Evolutionary conservation across 2,113 vertebrate species (phyloP).

Genomic region (Pseudopipra pipra): DNA sequence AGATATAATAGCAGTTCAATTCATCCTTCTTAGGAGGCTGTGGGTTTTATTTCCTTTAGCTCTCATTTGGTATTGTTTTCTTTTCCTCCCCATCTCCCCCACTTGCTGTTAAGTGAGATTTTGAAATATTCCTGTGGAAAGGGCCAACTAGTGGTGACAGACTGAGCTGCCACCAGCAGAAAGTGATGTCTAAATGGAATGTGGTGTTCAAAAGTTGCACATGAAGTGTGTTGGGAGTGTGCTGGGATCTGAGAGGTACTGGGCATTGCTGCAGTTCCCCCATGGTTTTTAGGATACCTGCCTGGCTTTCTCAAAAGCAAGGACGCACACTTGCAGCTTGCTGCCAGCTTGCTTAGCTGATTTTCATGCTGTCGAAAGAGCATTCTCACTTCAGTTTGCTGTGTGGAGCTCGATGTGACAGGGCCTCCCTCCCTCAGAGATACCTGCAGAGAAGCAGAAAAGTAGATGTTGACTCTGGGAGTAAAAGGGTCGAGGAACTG

Average conservation of each 20-base stretch:
- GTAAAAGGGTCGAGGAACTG: neutral
- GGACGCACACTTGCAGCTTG: neutral
- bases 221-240: neutral
- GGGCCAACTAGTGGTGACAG: neutral
- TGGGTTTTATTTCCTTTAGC: neutral
- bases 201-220: neutral
- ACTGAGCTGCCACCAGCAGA: neutral
- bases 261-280: neutral
- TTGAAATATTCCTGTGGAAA: neutral
- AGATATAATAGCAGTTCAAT: neutral
- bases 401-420: fast-evolving
- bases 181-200: neutral
- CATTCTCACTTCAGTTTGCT: neutral
- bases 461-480: neutral
- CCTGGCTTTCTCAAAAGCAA: neutral
- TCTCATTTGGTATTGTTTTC: neutral
- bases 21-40: neutral
- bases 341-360: neutral
- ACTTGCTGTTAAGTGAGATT: neutral
- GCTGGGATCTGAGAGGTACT: neutral
- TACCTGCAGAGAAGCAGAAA: neutral
- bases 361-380: neutral
- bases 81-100: neutral
- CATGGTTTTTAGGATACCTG: neutral
- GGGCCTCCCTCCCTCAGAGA: neutral